These are phyloP conservation scores for Hylyphantes graminicola DNA, from an alignment of 1,140 invertebrate genomes.

Conservation along the genomic window DNA sequence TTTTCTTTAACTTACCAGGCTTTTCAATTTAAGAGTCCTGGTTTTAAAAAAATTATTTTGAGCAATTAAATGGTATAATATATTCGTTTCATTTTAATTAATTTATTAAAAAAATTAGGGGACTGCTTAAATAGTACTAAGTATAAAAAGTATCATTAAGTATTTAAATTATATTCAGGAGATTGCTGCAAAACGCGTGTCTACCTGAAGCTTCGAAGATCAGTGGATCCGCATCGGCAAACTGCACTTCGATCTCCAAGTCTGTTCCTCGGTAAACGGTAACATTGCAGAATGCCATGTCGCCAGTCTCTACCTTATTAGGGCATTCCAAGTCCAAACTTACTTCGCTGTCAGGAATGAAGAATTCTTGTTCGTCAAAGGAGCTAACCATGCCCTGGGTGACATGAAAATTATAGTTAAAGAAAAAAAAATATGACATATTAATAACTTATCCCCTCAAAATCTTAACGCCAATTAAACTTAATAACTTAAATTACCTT, in stretches of 20 bases:
- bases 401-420: not conserved
- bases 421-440: not conserved
- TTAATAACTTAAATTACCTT: no score
- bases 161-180: no score
- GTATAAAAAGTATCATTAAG: no score
- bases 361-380: constrained; percentile 20
- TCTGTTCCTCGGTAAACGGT: constrained; percentile 20
- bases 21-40: no score
- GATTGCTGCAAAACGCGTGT: not conserved
- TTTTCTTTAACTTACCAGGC: no score
- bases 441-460: no score
- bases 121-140: no score
- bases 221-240: not conserved
- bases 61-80: no score
- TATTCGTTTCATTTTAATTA: no score
- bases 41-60: no score
- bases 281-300: constrained; percentile 10
- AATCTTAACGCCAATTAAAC: no score
- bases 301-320: not conserved
- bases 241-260: not conserved
- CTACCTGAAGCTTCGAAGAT: constrained; percentile 12
- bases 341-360: constrained; percentile 17
- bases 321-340: constrained; percentile 26
- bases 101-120: no score
- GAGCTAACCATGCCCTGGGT: not conserved